These are phyloP conservation scores for Stegodyphus dumicola DNA, from an alignment of 1,140 invertebrate genomes.

Conservation along the genomic window DNA sequence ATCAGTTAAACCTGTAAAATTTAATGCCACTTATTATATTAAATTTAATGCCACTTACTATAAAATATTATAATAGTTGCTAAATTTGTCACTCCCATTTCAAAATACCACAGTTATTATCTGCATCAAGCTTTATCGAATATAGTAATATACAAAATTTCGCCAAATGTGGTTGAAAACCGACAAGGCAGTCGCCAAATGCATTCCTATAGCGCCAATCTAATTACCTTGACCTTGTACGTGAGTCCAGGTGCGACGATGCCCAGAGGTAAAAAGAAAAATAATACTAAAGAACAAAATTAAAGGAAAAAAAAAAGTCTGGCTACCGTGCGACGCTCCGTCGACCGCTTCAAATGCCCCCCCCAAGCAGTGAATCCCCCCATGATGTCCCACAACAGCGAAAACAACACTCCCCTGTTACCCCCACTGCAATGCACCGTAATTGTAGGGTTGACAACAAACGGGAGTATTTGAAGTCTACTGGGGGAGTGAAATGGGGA, in stretches of 20 bases:
- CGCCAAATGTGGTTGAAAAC: too few species aligned
- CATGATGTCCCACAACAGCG: neutral
- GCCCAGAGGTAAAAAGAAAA: constrained; percentile 18
- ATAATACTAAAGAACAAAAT: neutral
- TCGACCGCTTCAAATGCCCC: neutral
- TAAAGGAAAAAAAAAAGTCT: constrained; percentile 8
- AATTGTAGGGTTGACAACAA: constrained; percentile 51
- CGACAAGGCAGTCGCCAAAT: constrained; percentile 4
- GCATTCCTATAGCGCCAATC: constrained; percentile 5
- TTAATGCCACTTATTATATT: too few species aligned
- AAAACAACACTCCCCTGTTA: constrained; percentile 13
- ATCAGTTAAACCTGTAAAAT: too few species aligned
- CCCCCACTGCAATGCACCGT: neutral
- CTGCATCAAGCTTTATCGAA: too few species aligned
- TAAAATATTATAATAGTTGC: too few species aligned
- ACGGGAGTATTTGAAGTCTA: constrained; percentile 1
- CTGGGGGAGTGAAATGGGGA: too few species aligned
- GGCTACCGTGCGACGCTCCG: constrained; percentile 50
- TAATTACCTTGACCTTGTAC: constrained; percentile 51
- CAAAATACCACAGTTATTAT: too few species aligned
- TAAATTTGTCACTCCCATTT: too few species aligned
- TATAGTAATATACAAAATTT: too few species aligned
- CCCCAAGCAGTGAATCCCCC: neutral
- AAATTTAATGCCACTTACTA: too few species aligned
- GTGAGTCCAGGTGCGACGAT: constrained; percentile 48